Conservation (phyloP, 2,113 vertebrate genomes). For the Platanista minor region DNA sequence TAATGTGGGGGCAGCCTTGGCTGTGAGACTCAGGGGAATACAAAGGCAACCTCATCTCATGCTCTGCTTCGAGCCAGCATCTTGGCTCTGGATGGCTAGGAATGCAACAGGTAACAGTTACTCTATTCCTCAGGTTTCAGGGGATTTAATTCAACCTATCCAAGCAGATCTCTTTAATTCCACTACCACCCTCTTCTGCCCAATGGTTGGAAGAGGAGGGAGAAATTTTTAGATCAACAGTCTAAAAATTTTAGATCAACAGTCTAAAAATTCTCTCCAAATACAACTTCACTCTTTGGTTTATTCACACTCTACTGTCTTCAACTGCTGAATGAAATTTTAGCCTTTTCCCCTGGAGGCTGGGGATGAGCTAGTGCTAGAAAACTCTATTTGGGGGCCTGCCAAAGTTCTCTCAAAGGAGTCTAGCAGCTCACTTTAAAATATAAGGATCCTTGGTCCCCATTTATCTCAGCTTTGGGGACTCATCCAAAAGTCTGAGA, state of each 20-base stretch:
- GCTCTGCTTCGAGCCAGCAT: not conserved
- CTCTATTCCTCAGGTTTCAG: not conserved
- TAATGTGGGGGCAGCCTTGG: not conserved
- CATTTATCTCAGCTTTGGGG: not conserved
- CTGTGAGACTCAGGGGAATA: not conserved
- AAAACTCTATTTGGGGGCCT: not conserved
- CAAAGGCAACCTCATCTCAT: not conserved
- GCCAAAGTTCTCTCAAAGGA: not conserved
- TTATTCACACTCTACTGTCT: not conserved
- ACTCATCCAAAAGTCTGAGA: not conserved
- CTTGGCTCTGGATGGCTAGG: not conserved
- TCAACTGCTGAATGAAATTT: not conserved
- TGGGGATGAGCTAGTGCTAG: not conserved
- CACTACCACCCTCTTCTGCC: not conserved
- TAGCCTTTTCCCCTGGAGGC: not conserved
- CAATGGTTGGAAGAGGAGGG: not conserved
- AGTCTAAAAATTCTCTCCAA: not conserved
- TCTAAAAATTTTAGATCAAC: not conserved
- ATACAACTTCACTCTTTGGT: not conserved
- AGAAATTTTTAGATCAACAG: not conserved
- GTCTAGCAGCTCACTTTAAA: not conserved
- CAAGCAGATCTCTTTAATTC: not conserved
- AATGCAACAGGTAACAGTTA: not conserved
- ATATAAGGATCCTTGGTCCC: not conserved
- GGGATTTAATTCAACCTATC: not conserved